These are phyloP conservation scores for Pelochelys cantorii DNA, from an alignment of 2,797 vertebrate species.

Conservation along the genomic window DNA sequence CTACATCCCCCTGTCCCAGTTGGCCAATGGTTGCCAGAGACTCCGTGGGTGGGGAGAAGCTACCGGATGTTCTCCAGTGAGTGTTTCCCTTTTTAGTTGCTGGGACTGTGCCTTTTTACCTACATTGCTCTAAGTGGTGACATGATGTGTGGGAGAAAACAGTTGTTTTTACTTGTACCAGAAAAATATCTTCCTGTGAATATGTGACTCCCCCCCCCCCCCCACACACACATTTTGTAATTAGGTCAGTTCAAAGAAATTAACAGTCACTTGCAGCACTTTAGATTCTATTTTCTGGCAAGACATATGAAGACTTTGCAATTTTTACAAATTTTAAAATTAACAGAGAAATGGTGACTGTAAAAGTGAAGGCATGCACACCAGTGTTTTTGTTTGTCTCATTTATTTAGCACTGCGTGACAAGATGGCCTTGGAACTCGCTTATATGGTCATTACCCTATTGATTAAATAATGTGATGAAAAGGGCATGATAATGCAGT, in stretches of 20 bases:
- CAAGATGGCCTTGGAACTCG: constrained; percentile 68
- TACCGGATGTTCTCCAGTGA: background rate
- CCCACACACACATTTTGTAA: constrained; percentile 39
- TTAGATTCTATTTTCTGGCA: constrained; percentile 32
- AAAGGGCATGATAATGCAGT: constrained; percentile 78
- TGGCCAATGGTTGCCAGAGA: background rate
- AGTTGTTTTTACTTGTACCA: constrained; percentile 52
- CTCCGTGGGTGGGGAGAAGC: background rate
- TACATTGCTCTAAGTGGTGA: constrained; percentile 65
- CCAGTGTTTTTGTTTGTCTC: constrained; percentile 65
- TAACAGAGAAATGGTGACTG: constrained; percentile 49
- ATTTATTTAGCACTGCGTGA: constrained; percentile 74
- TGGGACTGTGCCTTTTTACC: background rate
- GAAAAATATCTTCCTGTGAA: constrained; percentile 69
- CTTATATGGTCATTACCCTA: constrained; percentile 77
- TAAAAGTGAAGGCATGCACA: constrained; percentile 42
- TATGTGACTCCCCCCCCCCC: constrained; percentile 3
- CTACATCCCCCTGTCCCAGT: background rate
- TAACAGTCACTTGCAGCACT: constrained; percentile 15
- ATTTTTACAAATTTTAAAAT: constrained; percentile 52
- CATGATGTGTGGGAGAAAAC: constrained; percentile 52
- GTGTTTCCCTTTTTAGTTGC: background rate
- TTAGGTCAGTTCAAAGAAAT: constrained; percentile 64
- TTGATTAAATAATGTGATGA: constrained; percentile 84
- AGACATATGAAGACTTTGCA: constrained; percentile 48